Conservation (phyloP, 2,113 vertebrate genomes). For the Circaetus gallicus region DNA sequence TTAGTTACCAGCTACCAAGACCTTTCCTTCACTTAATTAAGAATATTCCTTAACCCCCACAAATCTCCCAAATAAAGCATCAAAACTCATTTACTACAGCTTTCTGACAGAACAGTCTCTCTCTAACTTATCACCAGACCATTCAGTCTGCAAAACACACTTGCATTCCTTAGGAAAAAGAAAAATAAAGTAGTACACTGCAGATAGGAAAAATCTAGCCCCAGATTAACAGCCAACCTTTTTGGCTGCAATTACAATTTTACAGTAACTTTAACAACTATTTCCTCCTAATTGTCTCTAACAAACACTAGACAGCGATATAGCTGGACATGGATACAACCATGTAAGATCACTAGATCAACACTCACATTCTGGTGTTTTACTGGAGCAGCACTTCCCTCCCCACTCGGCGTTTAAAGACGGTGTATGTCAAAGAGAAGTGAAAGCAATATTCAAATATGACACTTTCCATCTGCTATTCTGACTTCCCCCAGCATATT, state of each 20-base stretch:
- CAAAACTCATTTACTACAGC: not conserved
- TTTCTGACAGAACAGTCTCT: not conserved
- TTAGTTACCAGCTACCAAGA: not conserved
- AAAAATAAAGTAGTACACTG: fast-evolving
- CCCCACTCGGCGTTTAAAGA: not conserved
- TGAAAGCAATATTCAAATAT: not conserved
- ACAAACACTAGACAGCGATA: no score
- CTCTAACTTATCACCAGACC: not conserved
- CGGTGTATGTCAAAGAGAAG: not conserved
- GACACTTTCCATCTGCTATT: not conserved
- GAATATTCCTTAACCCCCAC: not conserved
- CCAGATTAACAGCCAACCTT: not conserved
- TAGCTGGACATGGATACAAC: not conserved
- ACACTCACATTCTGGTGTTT: not conserved
- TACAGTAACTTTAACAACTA: not conserved
- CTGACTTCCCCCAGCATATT: not conserved
- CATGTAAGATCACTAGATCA: not conserved
- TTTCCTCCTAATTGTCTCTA: not conserved
- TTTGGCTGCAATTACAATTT: not conserved
- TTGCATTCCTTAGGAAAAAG: not conserved
- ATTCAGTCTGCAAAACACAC: not conserved
- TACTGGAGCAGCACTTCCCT: not conserved
- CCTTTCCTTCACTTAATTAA: not conserved
- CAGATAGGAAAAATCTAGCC: not conserved
- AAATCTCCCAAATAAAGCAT: not conserved